Conservation (phyloP, 2,113 vertebrate genomes). For the Ibidorhyncha struthersii region DNA sequence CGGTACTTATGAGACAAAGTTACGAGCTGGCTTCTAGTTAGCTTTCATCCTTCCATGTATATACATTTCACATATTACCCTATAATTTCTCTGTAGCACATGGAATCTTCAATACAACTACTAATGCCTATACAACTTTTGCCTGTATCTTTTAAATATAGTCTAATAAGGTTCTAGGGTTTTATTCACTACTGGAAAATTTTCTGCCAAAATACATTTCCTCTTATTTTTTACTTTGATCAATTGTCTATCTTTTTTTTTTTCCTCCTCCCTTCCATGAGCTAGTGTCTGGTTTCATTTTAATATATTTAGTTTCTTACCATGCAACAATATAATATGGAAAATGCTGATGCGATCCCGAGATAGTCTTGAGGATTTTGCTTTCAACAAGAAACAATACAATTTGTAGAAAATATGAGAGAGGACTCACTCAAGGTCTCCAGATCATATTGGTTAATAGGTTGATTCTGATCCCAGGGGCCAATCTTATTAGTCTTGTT, state of each 20-base stretch:
- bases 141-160: neutral
- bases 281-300: neutral
- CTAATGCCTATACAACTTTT: neutral
- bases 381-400: constrained; percentile 15
- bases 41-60: neutral
- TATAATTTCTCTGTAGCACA: neutral
- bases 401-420: constrained; percentile 36
- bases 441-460: constrained; percentile 47
- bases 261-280: rapidly evolving
- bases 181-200: neutral
- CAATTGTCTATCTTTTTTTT: neutral
- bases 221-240: neutral
- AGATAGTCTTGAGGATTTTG: neutral
- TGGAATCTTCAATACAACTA: neutral
- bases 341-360: neutral
- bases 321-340: neutral
- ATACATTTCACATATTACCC: neutral
- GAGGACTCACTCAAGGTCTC: neutral
- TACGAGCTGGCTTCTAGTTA: neutral
- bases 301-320: neutral
- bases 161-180: neutral
- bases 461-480: constrained; percentile 44
- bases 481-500: constrained; percentile 4
- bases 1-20: neutral
- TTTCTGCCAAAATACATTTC: neutral